Base-by-base conservation (phyloP, 2,888 invertebrate species). In the Quadroppia sp. region DNA sequence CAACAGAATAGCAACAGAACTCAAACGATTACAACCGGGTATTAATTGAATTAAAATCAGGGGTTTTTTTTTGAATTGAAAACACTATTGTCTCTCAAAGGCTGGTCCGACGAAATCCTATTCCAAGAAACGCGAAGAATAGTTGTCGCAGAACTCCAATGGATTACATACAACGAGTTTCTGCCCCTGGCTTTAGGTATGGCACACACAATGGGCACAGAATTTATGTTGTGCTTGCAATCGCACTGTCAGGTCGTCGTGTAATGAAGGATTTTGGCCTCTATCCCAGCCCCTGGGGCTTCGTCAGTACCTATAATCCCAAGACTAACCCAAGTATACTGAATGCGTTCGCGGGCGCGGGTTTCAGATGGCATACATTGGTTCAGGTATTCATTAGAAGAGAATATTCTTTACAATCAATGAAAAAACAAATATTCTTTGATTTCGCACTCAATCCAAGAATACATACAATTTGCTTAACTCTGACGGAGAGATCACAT, bases 331-430 rank as follows among this genome's bases (percentile, higher is more conserved):
- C 92, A 0, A 87, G 89, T 0, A 85, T 92, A 13, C 87, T 89
- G 0, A 89, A 90, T 78, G 92, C 90, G 80, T 94, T 94, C 81
- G 87, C 91, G 0, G 86, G 89, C 0, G 92, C 92, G 1, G 94
- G 92, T 1, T 90, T 90, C 84, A 86, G 94, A 79, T 90, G 92
- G 82, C 94, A 94, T 82, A 90, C 91, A 0, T 86, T 88, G 61
- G 89, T 94, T n/a, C 89, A 89, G 80, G 89, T 90, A 30, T 87
- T 87, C 83, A 77, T 11, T 45, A 82, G 32, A n/a, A 6, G n/a
- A 11, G 17, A 6, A 40, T 32, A 32, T 7, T 69, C n/a, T 42
- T 6, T 4, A 28, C 36, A 36, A 36, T n/a, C n/a, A 36, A 36
- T 36, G 6, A 7, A 7, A 36, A 36, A 36, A 7, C 36, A 36